These are phyloP conservation scores for Gopherus evgoodei DNA, from an alignment of 2,113 vertebrate genomes.

Conservation along the genomic window DNA sequence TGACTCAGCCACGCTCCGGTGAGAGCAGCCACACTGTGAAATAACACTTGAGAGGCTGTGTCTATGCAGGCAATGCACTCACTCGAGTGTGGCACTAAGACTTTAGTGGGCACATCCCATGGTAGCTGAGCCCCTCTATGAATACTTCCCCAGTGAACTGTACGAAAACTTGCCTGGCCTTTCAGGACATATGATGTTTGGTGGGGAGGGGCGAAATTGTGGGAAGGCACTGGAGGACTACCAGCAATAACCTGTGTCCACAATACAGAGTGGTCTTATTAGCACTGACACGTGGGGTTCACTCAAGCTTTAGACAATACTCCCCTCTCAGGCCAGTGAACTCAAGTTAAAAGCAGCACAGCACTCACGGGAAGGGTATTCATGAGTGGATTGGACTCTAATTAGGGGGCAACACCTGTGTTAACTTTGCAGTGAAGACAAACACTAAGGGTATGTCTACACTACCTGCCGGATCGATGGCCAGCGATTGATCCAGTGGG, in stretches of 20 bases:
- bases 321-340: background rate
- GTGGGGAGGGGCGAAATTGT: background rate
- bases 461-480: no score
- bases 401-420: background rate
- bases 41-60: background rate
- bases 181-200: background rate
- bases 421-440: background rate
- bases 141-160: background rate
- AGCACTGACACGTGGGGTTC: background rate
- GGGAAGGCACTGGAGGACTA: background rate
- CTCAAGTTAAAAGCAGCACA: background rate
- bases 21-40: background rate
- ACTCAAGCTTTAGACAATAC: background rate
- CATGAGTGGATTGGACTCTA: background rate
- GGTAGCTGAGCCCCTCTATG: background rate
- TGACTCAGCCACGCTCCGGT: background rate
- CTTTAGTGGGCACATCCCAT: background rate
- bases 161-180: background rate
- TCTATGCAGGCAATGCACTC: background rate
- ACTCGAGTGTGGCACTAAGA: background rate
- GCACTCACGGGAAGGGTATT: background rate
- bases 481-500: no score
- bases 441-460: background rate
- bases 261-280: background rate
- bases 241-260: fast-evolving